Percentiles rank a stretch among this genome's conserved stretches.
phyloP scores from a whole-genome alignment of 2,888 invertebrate species.

The Harpalus rufipes region DNA sequence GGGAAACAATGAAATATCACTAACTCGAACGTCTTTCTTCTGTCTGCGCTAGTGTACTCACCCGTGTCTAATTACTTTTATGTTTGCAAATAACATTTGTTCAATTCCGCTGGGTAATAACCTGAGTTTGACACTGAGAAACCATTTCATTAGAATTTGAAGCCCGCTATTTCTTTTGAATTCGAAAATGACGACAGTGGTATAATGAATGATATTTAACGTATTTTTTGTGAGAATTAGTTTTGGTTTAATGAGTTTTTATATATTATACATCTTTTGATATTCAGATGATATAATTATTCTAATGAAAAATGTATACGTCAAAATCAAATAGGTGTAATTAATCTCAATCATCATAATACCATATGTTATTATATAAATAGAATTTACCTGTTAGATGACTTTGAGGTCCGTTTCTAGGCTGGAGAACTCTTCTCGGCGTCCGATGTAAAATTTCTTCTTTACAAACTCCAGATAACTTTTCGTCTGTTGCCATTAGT shows the following conservation, averaged over 20 bases:
- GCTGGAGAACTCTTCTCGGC: slow-evolving; percentile 52
- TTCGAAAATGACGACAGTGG: too few relatives aligned
- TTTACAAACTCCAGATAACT: slow-evolving; percentile 28
- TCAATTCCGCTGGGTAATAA: slow-evolving; percentile 34
- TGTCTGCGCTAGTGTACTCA: slow-evolving; percentile 27
- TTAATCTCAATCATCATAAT: too few relatives aligned
- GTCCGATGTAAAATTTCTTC: slow-evolving; percentile 41
- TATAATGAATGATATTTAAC: too few relatives aligned
- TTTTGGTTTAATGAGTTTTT: too few relatives aligned
- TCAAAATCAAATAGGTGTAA: too few relatives aligned
- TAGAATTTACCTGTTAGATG: slow-evolving; percentile 58
- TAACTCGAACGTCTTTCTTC: slow-evolving; percentile 17
- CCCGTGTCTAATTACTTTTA: slow-evolving; percentile 59
- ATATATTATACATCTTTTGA: too few relatives aligned
- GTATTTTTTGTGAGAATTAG: too few relatives aligned
- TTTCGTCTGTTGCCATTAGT: slow-evolving; percentile 37
- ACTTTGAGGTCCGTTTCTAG: slow-evolving; percentile 55
- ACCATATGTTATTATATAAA: too few relatives aligned
- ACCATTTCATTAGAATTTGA: slow-evolving; percentile 13
- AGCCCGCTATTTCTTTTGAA: slow-evolving; percentile 2
- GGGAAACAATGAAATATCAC: slow-evolving; percentile 1
- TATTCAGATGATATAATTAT: too few relatives aligned
- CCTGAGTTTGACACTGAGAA: not conserved
- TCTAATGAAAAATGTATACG: too few relatives aligned
- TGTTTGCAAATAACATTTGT: slow-evolving; percentile 49